A percentile compares a stretch with the other conserved stretches of the same genome.
These are phyloP conservation scores for Platorchestia sp. DNA, from an alignment of 1,140 invertebrate species.

Conservation along the genomic window DNA sequence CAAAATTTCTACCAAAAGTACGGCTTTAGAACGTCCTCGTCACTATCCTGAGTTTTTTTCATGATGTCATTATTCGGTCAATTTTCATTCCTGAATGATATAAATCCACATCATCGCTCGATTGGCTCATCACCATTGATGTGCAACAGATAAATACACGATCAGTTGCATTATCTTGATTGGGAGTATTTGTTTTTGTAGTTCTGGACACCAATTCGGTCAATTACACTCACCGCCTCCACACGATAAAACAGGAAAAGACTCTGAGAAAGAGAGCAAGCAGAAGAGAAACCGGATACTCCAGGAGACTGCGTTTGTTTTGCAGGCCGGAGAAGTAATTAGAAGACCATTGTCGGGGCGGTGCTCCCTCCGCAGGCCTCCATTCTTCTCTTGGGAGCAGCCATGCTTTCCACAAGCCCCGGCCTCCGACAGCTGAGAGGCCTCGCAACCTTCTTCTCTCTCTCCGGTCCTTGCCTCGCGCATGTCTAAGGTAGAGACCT, in stretches of 20 bases:
- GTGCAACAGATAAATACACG: too few relatives aligned
- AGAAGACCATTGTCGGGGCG: constrained; percentile 20
- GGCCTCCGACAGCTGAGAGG: background rate
- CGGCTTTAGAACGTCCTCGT: too few relatives aligned
- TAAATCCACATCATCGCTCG: too few relatives aligned
- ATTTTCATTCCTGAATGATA: too few relatives aligned
- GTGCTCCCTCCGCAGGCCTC: background rate
- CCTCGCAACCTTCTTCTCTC: background rate
- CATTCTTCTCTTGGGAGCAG: constrained; percentile 1
- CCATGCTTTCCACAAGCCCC: background rate
- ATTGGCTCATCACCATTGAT: too few relatives aligned
- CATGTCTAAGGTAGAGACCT: background rate
- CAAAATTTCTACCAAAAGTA: too few relatives aligned
- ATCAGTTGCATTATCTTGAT: too few relatives aligned
- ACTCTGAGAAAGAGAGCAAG: background rate
- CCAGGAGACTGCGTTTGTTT: background rate
- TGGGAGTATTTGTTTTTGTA: background rate
- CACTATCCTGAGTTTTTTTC: too few relatives aligned
- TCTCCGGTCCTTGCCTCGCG: background rate
- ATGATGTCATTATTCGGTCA: too few relatives aligned
- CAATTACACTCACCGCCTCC: background rate
- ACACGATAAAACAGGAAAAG: background rate
- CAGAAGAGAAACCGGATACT: background rate
- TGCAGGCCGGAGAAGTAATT: constrained; percentile 28
- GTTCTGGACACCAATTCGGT: background rate